Evolutionary conservation across 1,140 invertebrate species (phyloP).

Genomic region (Apis cerana): DNA sequence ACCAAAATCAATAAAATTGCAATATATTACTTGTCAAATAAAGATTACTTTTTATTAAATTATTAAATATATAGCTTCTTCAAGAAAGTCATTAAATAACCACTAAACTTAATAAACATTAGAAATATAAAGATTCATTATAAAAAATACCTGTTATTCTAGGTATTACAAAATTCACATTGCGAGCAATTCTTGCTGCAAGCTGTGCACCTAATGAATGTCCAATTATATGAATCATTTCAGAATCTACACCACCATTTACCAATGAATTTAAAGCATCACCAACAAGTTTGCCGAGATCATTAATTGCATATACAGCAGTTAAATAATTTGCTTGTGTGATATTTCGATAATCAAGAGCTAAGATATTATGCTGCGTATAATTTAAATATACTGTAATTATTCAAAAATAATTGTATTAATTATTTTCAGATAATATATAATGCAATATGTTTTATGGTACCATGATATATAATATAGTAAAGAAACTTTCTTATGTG

Average conservation of each 20-base stretch:
- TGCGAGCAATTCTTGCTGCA: not conserved
- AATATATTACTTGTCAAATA: too few species aligned
- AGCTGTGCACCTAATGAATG: not conserved
- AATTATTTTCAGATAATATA: not conserved
- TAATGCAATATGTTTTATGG: not conserved
- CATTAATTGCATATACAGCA: not conserved
- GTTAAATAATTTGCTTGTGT: not conserved
- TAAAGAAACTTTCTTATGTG: too few species aligned
- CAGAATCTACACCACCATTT: not conserved
- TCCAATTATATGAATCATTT: not conserved
- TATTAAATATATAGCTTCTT: too few species aligned
- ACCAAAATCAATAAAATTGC: too few species aligned
- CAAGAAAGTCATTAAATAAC: too few species aligned
- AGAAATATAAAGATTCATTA: too few species aligned
- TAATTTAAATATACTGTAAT: not conserved
- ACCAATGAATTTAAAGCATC: not conserved
- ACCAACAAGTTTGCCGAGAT: not conserved
- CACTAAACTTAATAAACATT: not conserved
- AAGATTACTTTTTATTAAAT: too few species aligned
- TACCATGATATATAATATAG: too few species aligned
- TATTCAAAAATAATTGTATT: not conserved
- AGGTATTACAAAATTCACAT: not conserved
- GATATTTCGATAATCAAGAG: not conserved
- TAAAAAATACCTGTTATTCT: too few species aligned
- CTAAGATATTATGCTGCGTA: not conserved